phyloP scores from a whole-genome alignment of 2,113 vertebrate genomes.

The Cricetomys ansorgei region DNA sequence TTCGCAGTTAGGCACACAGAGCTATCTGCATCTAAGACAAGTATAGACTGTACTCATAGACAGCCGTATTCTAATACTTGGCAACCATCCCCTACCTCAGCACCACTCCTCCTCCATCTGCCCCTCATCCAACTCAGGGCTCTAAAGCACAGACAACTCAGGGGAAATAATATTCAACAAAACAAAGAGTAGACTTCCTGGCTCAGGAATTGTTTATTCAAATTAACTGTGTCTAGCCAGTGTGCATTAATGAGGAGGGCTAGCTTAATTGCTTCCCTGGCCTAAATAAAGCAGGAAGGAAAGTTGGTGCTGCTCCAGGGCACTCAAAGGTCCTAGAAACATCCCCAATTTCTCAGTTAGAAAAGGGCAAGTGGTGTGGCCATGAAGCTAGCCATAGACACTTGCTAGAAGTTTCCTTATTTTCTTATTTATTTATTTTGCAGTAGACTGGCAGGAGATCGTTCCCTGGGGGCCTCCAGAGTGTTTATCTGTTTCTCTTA shows the following conservation, averaged over 20 bases:
- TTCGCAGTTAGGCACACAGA: background rate
- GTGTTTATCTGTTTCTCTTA: background rate
- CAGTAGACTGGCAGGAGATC: background rate
- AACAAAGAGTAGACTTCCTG: conserved; percentile 31
- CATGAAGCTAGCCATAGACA: background rate
- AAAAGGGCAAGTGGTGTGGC: background rate
- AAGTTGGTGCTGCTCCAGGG: background rate
- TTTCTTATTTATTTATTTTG: background rate
- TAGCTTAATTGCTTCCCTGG: background rate
- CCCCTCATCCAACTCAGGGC: background rate
- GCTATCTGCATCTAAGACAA: background rate
- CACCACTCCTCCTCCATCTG: background rate
- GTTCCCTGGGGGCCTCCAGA: background rate
- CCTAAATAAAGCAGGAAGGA: background rate
- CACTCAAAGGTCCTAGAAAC: background rate
- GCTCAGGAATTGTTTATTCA: conserved; percentile 28
- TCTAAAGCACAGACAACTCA: background rate
- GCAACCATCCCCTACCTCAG: background rate
- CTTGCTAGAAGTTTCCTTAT: background rate
- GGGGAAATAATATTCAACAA: conserved; percentile 25
- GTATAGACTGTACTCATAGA: background rate
- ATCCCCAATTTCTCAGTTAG: background rate
- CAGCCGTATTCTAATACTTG: background rate
- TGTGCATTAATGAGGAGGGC: conserved; percentile 38
- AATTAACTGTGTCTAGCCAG: background rate